phyloP scores from a whole-genome alignment of 2,797 vertebrate genomes.

The Salmo trutta region DNA sequence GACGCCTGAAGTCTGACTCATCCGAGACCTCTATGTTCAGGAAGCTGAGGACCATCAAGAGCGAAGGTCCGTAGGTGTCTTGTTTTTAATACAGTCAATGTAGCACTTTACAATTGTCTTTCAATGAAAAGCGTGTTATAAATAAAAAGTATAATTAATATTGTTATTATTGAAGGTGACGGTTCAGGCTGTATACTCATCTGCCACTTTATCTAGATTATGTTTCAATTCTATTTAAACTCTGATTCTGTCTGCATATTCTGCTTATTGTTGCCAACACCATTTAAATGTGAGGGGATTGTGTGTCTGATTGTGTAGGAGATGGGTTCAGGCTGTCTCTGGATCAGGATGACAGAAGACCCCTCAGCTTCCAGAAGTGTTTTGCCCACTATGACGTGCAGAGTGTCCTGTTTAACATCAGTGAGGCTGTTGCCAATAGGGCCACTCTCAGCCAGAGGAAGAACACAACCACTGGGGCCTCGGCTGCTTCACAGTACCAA shows the following conservation, averaged over 20 bases:
- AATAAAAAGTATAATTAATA: too few relatives aligned
- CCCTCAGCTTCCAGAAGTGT: conserved; percentile 90
- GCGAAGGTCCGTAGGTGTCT: conserved; percentile 73
- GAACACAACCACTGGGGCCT: conserved; percentile 95
- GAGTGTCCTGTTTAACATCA: conserved; percentile 95
- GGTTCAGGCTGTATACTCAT: too few relatives aligned
- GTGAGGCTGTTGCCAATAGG: conserved; percentile 88
- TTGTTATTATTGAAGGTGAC: too few relatives aligned
- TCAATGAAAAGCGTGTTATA: too few relatives aligned
- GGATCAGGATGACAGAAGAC: conserved; percentile 84
- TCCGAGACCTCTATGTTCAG: conserved; percentile 91
- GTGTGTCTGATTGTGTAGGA: conserved; percentile 51
- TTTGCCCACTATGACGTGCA: conserved; percentile 98
- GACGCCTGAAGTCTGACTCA: conserved; percentile 85
- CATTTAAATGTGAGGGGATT: neutral
- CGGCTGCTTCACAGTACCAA: conserved; percentile 85
- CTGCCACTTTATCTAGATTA: too few relatives aligned
- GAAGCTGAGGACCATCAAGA: conserved; percentile 88
- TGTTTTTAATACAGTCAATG: too few relatives aligned
- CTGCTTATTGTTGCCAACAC: too few relatives aligned
- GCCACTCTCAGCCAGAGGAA: conserved; percentile 87
- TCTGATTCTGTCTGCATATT: too few relatives aligned
- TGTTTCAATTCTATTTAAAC: too few relatives aligned
- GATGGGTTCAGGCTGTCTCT: conserved; percentile 83
- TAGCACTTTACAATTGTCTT: too few relatives aligned